phyloP scores from a whole-genome alignment of 2,888 invertebrate species.

The Willowsia nigromaculata region DNA sequence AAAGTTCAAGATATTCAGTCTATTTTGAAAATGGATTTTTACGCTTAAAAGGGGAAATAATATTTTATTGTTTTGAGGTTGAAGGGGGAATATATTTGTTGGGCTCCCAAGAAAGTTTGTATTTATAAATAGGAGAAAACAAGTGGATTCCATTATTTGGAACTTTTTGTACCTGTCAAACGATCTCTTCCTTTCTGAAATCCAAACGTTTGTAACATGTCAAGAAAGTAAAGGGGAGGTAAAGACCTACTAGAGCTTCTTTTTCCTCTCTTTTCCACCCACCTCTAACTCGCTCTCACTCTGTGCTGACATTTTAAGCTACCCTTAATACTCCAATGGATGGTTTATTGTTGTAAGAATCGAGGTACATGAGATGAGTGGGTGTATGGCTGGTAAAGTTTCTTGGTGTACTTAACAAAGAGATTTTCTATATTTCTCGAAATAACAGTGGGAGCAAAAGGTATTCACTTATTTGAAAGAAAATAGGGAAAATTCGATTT shows the following conservation, averaged over 20 bases:
- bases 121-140: slow-evolving; percentile 13
- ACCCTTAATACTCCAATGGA: slow-evolving; percentile 12
- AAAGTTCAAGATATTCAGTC: not conserved
- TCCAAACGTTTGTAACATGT: slow-evolving; percentile 42
- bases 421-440: not conserved
- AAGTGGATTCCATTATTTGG: slow-evolving; percentile 46
- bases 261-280: not conserved
- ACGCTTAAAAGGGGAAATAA: not conserved
- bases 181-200: not conserved
- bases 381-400: not conserved
- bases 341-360: not conserved
- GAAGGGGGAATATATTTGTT: not conserved
- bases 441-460: not conserved
- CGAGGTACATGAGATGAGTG: not conserved
- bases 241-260: not conserved
- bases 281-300: not conserved
- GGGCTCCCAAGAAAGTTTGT: not conserved
- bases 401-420: not conserved
- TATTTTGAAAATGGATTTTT: not conserved
- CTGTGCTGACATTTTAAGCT: slow-evolving; percentile 45
- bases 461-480: not conserved
- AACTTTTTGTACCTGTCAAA: slow-evolving; percentile 56
- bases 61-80: not conserved
- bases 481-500: slow-evolving; percentile 31
- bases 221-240: not conserved